phyloP scores from a whole-genome alignment of 1,140 invertebrate genomes.

The Rhyzopertha dominica region DNA sequence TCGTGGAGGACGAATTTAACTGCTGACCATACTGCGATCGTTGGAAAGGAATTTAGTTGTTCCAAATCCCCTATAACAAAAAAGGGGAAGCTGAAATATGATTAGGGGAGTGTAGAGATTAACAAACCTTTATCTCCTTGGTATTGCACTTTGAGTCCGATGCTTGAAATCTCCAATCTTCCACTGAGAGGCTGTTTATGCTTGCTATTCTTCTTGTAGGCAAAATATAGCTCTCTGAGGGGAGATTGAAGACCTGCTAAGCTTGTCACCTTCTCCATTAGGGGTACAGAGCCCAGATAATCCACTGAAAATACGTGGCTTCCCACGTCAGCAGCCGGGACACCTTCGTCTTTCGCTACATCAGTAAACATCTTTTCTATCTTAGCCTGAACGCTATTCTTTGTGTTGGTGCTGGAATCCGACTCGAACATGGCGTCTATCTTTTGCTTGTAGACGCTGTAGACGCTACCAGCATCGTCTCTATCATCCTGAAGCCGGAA shows the following conservation, averaged over 20 bases:
- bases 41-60: constrained; percentile 74
- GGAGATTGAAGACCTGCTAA: constrained; percentile 77
- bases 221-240: constrained; percentile 71
- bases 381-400: constrained; percentile 74
- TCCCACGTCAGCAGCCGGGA: constrained; percentile 44
- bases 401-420: constrained; percentile 49
- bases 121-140: constrained; percentile 51
- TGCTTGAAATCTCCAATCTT: constrained; percentile 63
- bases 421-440: constrained; percentile 82
- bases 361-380: constrained; percentile 83
- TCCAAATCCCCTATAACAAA: constrained; percentile 39
- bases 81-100: no score
- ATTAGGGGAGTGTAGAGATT: no score
- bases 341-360: constrained; percentile 60
- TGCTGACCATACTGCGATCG: constrained; percentile 87
- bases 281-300: constrained; percentile 73
- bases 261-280: constrained; percentile 74
- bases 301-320: constrained; percentile 66
- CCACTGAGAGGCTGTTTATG: constrained; percentile 51
- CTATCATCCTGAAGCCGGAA: constrained; percentile 48
- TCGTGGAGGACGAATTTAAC: constrained; percentile 65
- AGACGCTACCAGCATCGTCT: constrained; percentile 51
- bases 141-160: constrained; percentile 60
- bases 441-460: constrained; percentile 68
- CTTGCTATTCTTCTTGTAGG: constrained; percentile 52